Conservation (phyloP, 2,797 vertebrate genomes). For the Enteromius paludinosus region DNA sequence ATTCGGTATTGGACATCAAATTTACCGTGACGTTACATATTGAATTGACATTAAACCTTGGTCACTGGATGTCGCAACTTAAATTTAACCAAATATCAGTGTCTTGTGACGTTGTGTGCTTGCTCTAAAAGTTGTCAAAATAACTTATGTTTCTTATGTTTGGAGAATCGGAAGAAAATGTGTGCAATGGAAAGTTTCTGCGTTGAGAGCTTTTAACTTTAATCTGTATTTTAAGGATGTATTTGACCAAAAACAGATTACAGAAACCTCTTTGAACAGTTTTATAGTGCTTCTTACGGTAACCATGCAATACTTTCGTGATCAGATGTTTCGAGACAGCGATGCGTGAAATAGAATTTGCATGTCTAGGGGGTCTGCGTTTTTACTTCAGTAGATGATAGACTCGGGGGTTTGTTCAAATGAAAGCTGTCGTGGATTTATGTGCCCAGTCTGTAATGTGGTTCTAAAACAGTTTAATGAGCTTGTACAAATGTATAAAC, state of each 20-base stretch:
- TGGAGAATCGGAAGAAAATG: neutral
- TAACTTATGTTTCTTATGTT: neutral
- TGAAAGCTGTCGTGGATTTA: neutral
- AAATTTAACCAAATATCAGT: too few species aligned
- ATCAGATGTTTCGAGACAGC: neutral
- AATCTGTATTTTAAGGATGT: too few species aligned
- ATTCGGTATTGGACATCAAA: too few species aligned
- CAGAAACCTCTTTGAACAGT: neutral
- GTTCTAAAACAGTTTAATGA: slow-evolving; percentile 13
- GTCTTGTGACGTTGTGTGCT: too few species aligned
- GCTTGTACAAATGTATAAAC: slow-evolving; percentile 7
- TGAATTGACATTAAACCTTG: too few species aligned
- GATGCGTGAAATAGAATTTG: slow-evolving; percentile 9
- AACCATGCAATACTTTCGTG: neutral
- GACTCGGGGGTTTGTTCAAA: neutral
- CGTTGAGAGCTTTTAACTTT: too few species aligned
- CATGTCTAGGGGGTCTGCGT: slow-evolving; percentile 4
- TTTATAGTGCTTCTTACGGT: neutral
- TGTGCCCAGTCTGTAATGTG: neutral
- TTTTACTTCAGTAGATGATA: neutral
- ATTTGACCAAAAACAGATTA: neutral
- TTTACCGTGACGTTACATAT: too few species aligned
- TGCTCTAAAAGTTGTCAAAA: neutral
- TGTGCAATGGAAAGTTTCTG: neutral
- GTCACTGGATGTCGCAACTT: too few species aligned